Evolutionary conservation across 1,140 invertebrate genomes (phyloP), one percentile per base, ranked within the genome.

Genomic region (Monomorium pharaonis): DNA sequence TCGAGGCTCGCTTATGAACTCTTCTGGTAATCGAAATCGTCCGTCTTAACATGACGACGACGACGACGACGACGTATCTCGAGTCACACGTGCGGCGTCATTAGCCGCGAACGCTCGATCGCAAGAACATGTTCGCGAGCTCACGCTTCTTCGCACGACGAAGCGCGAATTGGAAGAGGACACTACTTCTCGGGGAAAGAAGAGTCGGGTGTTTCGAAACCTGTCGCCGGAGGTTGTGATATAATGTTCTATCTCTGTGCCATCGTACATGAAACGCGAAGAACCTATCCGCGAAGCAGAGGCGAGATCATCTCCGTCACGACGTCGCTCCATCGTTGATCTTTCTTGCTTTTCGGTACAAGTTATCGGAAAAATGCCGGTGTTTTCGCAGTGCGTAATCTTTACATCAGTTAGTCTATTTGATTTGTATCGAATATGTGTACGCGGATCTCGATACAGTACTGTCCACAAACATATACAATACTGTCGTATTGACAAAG

Each of bases 1-100:
- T 86, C 89, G 37, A 92, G 93, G 91, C 92, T 93, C 86, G 86
- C 92, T 69, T 93, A 94, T 90, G 92, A 93, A 88, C 88, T 94
- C 78, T 95, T 93, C 78, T 95, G 94, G 93, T 95, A 94, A 91
- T 83, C 75, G 54, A 56, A 74, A 86, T 65, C 27, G 51, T 69
- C 27, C 24, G 54, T 42, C 70, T 83, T 58, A 27, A 30, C 62
- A 42, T 85, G 60, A 33, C 42, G 21, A 44, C 33, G 63, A 24
- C 33, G 65, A 44, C 2, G 42, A 47, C 42, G 14, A 18, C 60
- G 44, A 30, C 2, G 24, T 30, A 7, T 67, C 74, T 12, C 14
- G 5, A 80, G 47, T 67, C 56, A 44, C 24, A 30, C 18, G n/a
- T n/a, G 21, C 44, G 12, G 16, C 56, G 37, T 0, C 7, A 16